phyloP scores from a whole-genome alignment of 30 jellyfish, hydroid and myxozoan species.

The Haliclystus octoradiatus region DNA sequence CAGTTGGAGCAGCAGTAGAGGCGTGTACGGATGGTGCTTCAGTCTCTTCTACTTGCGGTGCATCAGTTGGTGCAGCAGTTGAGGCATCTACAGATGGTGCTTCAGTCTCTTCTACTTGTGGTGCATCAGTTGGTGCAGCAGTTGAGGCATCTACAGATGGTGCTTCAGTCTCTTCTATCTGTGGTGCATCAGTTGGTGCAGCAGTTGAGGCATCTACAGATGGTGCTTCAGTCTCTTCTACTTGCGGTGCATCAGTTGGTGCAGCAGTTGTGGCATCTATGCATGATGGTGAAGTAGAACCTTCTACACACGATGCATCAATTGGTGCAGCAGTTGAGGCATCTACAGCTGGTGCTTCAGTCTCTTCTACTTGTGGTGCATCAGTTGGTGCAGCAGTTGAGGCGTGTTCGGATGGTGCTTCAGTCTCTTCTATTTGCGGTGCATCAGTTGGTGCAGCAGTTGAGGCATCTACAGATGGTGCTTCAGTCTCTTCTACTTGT shows the following conservation, averaged over 20 bases:
- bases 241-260: constrained; percentile 6
- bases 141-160: no score
- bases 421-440: constrained; percentile 14
- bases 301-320: constrained; percentile 22
- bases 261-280: constrained; percentile 19
- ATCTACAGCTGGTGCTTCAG: constrained; percentile 31
- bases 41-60: constrained; percentile 8
- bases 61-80: constrained; percentile 12
- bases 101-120: constrained; percentile 18
- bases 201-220: constrained; percentile 24
- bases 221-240: constrained; percentile 16
- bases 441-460: constrained; percentile 32
- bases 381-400: constrained; percentile 24
- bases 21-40: not conserved
- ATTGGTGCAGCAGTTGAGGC: constrained; percentile 27
- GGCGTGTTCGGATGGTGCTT: constrained; percentile 18
- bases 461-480: constrained; percentile 17
- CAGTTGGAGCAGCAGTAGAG: not conserved
- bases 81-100: constrained; percentile 31
- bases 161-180: constrained; percentile 10
- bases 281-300: constrained; percentile 6
- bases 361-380: constrained; percentile 31
- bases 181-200: constrained; percentile 25
- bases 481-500: constrained; percentile 11
- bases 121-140: constrained; percentile 34